A percentile compares a stretch with the other conserved stretches of the same genome.
phyloP scores from a whole-genome alignment of 2,888 invertebrate species.

The Odontothrips loti region DNA sequence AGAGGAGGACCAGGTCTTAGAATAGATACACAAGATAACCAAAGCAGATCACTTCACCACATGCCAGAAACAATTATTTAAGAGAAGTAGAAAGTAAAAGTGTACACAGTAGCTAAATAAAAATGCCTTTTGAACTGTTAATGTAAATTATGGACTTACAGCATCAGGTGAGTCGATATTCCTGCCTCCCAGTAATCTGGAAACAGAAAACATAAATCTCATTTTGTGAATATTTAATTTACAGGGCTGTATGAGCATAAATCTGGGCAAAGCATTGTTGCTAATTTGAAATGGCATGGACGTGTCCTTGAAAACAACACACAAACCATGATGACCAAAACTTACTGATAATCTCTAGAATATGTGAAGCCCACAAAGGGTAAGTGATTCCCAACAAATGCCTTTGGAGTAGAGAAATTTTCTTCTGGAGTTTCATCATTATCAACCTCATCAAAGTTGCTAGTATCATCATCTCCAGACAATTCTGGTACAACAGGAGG shows the following conservation, averaged over 20 bases:
- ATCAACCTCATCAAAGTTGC: slow-evolving; percentile 97
- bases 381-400: slow-evolving; percentile 96
- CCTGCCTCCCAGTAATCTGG: not conserved
- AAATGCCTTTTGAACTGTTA: not conserved
- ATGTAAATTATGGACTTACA: not conserved
- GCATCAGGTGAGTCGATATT: not conserved
- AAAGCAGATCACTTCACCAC: too few relatives aligned
- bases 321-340: slow-evolving; percentile 10
- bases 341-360: slow-evolving; percentile 78
- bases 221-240: not conserved
- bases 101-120: not conserved
- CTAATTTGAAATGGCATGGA: too few relatives aligned
- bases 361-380: slow-evolving; percentile 99
- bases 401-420: slow-evolving; percentile 92
- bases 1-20: not conserved
- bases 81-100: not conserved
- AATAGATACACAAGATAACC: too few relatives aligned
- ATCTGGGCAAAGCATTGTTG: not conserved
- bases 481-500: slow-evolving; percentile 97
- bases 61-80: not conserved
- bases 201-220: slow-evolving; percentile 29
- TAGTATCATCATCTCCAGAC: slow-evolving; percentile 93
- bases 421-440: slow-evolving; percentile 90
- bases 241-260: not conserved
- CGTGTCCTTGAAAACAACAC: not conserved